Conservation (phyloP, 1,140 invertebrate species). For the Drosophila serrata region DNA sequence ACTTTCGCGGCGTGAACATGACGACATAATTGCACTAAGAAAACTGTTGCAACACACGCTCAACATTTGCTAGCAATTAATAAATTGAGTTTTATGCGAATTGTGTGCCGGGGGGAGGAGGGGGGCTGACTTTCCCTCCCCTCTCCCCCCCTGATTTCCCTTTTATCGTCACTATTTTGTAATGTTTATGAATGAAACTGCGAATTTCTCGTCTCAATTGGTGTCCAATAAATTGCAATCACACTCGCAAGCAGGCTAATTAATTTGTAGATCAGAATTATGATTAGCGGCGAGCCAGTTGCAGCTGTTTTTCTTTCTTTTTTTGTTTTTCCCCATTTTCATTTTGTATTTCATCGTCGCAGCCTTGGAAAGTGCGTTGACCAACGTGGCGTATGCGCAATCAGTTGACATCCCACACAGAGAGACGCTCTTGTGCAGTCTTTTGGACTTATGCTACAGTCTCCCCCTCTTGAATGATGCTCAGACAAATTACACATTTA, state of each 20-base stretch:
- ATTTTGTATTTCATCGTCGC: constrained; percentile 1
- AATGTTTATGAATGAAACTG: constrained; percentile 79
- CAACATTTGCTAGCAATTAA: constrained; percentile 81
- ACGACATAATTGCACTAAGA: constrained; percentile 61
- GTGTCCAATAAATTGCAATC: constrained; percentile 83
- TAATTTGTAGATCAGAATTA: constrained; percentile 82
- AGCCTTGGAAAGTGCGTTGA: constrained; percentile 79
- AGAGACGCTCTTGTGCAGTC: constrained; percentile 8
- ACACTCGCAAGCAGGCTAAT: constrained; percentile 73
- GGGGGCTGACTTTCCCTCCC: background rate
- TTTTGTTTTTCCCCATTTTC: background rate
- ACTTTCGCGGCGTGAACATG: constrained; percentile 66
- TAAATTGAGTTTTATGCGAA: constrained; percentile 53
- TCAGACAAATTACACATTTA: constrained; percentile 29
- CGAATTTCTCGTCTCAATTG: constrained; percentile 67
- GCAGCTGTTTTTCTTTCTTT: constrained; percentile 44
- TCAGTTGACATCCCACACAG: constrained; percentile 60
- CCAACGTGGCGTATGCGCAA: constrained; percentile 75
- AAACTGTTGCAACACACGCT: constrained; percentile 62
- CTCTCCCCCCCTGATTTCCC: background rate
- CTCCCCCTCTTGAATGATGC: background rate
- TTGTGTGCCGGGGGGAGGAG: background rate
- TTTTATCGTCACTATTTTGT: constrained; percentile 37
- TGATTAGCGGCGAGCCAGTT: constrained; percentile 67
- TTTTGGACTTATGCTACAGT: background rate